These are phyloP conservation scores for Nibea albiflora DNA, from an alignment of 2,113 vertebrate species.

Conservation along the genomic window DNA sequence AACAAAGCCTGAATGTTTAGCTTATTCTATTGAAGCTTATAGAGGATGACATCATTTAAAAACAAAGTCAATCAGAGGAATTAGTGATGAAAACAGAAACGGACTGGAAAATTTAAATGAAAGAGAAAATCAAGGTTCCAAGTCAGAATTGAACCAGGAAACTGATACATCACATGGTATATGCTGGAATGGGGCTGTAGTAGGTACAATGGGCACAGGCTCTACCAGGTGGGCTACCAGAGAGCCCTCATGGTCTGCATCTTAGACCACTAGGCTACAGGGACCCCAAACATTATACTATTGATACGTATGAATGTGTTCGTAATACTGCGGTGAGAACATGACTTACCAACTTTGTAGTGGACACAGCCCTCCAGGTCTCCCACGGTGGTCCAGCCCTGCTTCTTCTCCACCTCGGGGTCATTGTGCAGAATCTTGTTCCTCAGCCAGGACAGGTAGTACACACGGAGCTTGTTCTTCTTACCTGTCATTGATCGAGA, in stretches of 20 bases:
- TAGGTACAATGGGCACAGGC: no score
- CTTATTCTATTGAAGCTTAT: no score
- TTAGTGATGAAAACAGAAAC: background rate
- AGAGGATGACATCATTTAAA: background rate
- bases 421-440: slow-evolving; percentile 99
- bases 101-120: background rate
- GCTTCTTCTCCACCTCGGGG: slow-evolving; percentile 98
- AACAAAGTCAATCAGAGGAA: background rate
- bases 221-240: no score
- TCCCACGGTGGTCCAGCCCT: slow-evolving; percentile 97
- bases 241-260: background rate
- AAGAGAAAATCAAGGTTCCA: background rate
- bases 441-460: slow-evolving; percentile 99
- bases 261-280: background rate
- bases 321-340: background rate
- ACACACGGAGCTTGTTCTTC: slow-evolving; percentile 98
- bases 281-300: background rate
- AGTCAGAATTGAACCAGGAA: no score
- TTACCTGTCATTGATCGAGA: slow-evolving; percentile 85
- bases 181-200: no score
- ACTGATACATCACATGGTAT: no score
- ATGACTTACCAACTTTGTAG: slow-evolving; percentile 96
- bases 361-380: slow-evolving; percentile 97
- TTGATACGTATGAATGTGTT: background rate
- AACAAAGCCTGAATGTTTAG: background rate